phyloP scores from a whole-genome alignment of 2,797 vertebrate species.

The Megalops cyprinoides region DNA sequence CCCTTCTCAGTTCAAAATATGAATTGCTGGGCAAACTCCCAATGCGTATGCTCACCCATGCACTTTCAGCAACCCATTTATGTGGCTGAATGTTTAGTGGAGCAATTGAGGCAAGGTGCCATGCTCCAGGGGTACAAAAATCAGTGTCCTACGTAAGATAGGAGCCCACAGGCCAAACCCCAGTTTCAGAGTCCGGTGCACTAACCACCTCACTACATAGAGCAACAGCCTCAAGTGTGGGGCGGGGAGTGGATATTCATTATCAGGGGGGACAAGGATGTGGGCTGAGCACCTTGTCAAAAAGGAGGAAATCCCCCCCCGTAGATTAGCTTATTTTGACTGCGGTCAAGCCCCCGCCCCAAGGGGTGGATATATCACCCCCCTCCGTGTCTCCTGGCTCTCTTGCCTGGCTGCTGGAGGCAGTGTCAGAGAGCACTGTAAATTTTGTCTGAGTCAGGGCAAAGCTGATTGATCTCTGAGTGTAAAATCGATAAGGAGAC shows the following conservation, averaged over 20 bases:
- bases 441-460: slow-evolving; percentile 97
- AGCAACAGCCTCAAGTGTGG: slow-evolving; percentile 55
- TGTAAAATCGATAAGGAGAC: slow-evolving; percentile 99
- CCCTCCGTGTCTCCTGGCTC: slow-evolving; percentile 48
- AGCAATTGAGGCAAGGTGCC: neutral
- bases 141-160: neutral
- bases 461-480: slow-evolving; percentile 99
- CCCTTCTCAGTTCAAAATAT: slow-evolving; percentile 73
- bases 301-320: slow-evolving; percentile 84
- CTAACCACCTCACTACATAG: slow-evolving; percentile 33
- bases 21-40: slow-evolving; percentile 57
- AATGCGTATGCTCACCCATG: neutral
- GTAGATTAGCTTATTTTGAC: slow-evolving; percentile 96
- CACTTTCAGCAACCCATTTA: neutral
- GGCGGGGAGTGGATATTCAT: slow-evolving; percentile 71
- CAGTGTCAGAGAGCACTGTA: slow-evolving; percentile 83
- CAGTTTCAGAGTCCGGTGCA: neutral
- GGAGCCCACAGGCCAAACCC: neutral
- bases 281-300: slow-evolving; percentile 83
- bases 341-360: slow-evolving; percentile 80
- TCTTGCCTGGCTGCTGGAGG: slow-evolving; percentile 77
- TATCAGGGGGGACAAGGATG: slow-evolving; percentile 72
- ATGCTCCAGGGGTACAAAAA: neutral
- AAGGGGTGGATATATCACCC: slow-evolving; percentile 74
- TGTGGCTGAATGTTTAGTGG: neutral